These are phyloP conservation scores for Hipposideros larvatus DNA, from an alignment of 2,797 vertebrate species.

Conservation along the genomic window DNA sequence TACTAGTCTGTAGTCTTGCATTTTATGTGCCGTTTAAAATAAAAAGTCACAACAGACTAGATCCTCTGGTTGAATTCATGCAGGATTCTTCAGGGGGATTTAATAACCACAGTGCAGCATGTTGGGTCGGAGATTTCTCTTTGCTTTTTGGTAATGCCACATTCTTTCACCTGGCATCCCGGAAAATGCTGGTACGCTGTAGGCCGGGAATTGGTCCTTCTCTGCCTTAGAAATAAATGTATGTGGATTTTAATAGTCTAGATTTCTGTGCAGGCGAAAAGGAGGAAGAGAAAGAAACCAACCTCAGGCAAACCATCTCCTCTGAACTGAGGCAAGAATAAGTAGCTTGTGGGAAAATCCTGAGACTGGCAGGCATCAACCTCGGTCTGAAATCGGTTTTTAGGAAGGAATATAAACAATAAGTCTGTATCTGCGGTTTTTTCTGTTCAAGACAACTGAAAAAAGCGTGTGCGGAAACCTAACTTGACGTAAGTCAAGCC, in stretches of 20 bases:
- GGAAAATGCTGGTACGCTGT: neutral
- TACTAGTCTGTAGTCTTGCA: too few relatives aligned
- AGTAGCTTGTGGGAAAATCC: neutral
- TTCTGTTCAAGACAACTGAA: neutral
- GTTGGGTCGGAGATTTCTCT: neutral
- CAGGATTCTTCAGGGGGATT: neutral
- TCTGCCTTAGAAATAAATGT: neutral
- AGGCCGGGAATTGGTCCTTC: neutral
- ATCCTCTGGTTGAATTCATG: rapidly evolving
- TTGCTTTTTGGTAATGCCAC: neutral
- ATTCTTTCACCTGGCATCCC: neutral
- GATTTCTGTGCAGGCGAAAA: neutral
- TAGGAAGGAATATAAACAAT: neutral
- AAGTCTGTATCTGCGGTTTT: neutral
- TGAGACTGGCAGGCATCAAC: neutral
- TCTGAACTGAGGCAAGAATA: neutral
- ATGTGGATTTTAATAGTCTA: neutral
- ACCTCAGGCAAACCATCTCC: neutral
- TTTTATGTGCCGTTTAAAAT: neutral
- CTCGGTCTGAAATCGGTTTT: neutral
- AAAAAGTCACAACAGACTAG: neutral
- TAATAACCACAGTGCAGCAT: too few relatives aligned
- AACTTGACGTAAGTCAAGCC: neutral
- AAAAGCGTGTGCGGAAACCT: neutral
- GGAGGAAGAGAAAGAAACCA: neutral